Base-by-base conservation (phyloP, 2,113 vertebrate species). In the Lota lota region DNA sequence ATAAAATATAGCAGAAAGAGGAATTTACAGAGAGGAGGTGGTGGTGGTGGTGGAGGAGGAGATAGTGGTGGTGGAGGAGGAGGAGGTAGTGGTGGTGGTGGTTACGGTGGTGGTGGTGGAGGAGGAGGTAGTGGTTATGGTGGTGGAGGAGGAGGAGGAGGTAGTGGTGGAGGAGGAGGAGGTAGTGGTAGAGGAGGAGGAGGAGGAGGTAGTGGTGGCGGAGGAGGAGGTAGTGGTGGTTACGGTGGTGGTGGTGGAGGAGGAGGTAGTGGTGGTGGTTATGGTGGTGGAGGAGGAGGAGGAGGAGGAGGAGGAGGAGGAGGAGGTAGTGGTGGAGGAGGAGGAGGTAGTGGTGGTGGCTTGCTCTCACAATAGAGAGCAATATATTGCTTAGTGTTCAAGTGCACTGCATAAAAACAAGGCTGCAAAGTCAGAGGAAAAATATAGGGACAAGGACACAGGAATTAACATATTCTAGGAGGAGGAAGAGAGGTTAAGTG, bases 401-500 rank as follows among this genome's bases (percentile, higher is more conserved):
- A 21, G 15, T 62, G 51, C 22, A 17, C 21, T 20, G 47, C 63
- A 28, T 28, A 22, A 20, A 20, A 79, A 62, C 56, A 67, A 63
- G 65, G 24, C 64, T 62, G 63, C 20, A 75, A 73, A 62, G 53
- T 63, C 62, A 64, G 24, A n/a, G 11, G 3, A 22, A 74, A 64
- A 28, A 28, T 28, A 14, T 22, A 40, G 68, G 6, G 54, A 65
- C 53, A 74, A 22, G 64, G 63, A 72, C 64, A 67, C 3, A 56
- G 66, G 22, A 68, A 74, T 17, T 67, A 68, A 72, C 28, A 74
- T 21, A 54, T 74, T 76, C 61, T 5, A 28, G 6, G 6, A 47
- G 40, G 40, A 47, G 40, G 40, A 1, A 47, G 40, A 47, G 40
- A 47, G 40, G 28, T 28, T 28, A 28, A 28, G 28, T 28, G 28